Percentiles rank a stretch among this genome's conserved stretches.
These are phyloP conservation scores for Goniozus legneri DNA, from an alignment of 1,140 invertebrate genomes.

Conservation along the genomic window DNA sequence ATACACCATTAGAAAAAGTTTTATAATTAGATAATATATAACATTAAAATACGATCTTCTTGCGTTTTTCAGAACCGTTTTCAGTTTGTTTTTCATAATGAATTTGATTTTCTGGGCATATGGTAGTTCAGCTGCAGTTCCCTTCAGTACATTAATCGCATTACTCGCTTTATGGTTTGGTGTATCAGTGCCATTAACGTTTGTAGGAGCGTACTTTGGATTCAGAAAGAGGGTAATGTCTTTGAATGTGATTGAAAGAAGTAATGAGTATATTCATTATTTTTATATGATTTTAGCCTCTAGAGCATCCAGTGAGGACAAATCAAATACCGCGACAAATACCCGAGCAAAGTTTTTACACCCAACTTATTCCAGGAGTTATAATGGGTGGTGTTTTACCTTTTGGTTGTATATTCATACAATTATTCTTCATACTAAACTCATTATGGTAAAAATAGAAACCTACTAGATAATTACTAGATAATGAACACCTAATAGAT, in stretches of 20 bases:
- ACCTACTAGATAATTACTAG: background rate
- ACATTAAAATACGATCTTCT: conserved; percentile 4
- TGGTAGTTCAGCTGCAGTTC: conserved; percentile 91
- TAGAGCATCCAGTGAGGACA: conserved; percentile 96
- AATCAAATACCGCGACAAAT: conserved; percentile 99
- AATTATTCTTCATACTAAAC: conserved; percentile 98
- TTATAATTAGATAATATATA: background rate
- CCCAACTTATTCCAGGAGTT: conserved; percentile 86
- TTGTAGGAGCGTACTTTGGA: conserved; percentile 97
- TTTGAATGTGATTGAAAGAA: conserved; percentile 28
- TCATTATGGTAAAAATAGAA: conserved; percentile 79
- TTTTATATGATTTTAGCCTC: conserved; percentile 61
- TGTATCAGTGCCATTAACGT: conserved; percentile 96
- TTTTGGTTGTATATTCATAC: conserved; percentile 99
- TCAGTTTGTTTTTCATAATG: conserved; percentile 92
- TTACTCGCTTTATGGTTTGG: conserved; percentile 95
- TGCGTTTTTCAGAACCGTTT: conserved; percentile 75
- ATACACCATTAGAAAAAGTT: too few relatives aligned
- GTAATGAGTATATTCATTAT: background rate
- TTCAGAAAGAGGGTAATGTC: conserved; percentile 86
- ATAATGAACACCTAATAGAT: background rate
- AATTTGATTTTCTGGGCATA: conserved; percentile 95
- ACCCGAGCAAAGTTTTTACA: conserved; percentile 96
- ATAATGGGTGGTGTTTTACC: conserved; percentile 98
- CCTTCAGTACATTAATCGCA: conserved; percentile 97